Base-by-base conservation (phyloP, 2,113 vertebrate species). In the Silurus asotus region DNA sequence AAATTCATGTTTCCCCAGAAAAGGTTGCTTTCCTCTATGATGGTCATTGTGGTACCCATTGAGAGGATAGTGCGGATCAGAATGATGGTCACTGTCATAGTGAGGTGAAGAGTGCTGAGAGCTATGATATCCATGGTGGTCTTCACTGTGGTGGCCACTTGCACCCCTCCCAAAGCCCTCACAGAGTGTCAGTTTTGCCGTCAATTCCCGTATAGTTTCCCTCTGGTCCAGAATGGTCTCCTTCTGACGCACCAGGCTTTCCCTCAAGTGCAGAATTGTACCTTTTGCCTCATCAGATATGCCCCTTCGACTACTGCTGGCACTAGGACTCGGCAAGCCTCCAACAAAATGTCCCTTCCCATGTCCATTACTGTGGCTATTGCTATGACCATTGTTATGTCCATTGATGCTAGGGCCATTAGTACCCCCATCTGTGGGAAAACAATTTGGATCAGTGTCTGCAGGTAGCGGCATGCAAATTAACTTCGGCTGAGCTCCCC, bases 181-280 rank as follows among this genome's bases (percentile, higher is more conserved):
- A 19, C 96, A 96, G 88, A 94, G 90, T 7, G 94, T 95, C 25
- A 96, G 92, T 91, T 96, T 96, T 85, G 96, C 93, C 0, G 94
- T 96, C 75, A 96, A 90, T 88, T 96, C 96, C 81, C 95, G 89
- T 86, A 96, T 95, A 59, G 95, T 96, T 88, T 96, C 96, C 23
- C 95, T 90, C 87, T 96, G 96, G 84, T 96, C 95, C 75, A 96
- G 89, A 61, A 96, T 96, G 82, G 94, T 96, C 90, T 96, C 96
- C 88, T 95, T 96, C 87, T 96, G 96, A 85, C 93, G 92, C 78
- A 96, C 95, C 8, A 96, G 93, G 70, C 94, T 95, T 89, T 96
- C 96, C 0, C 95, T 93, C 65, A 96, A 91, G 70, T 96, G 94
- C 83, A 96, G 55, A 89, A 96, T 96, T 9, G 95, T 96, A 84